Evolutionary conservation across 2,797 vertebrate species (phyloP), one percentile per base, ranked within the genome.

Genomic region (Characodon lateralis): DNA sequence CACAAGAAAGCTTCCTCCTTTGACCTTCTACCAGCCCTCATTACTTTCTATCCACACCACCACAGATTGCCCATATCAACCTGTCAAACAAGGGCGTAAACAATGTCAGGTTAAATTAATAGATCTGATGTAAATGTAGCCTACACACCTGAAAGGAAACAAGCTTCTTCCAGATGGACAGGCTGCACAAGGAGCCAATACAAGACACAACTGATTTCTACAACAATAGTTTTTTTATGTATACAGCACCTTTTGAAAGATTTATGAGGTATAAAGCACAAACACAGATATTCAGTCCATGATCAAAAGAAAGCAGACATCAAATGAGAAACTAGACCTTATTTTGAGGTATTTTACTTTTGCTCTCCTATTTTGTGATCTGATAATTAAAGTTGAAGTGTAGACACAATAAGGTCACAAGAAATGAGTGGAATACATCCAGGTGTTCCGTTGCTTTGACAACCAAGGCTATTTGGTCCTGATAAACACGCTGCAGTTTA

Each of bases 401-500:
- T n/a, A 81, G 74, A 48, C 26, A 63, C 20, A 35, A 35, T 50
- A 31, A 35, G 26, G 26, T 63, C 43, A 63, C 12, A 41, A 24
- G 46, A 56, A 78, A 48, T 71, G 72, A 83, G 75, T 74, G 72
- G 77, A 83, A 86, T 51, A 63, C 56, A 58, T 84, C 80, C 84
- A 82, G 81, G 71, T 35, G 5, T 65, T 73, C 87, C 4, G 6
- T 12, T 35, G 77, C 83, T 85, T 84, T 68, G 72, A 87, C 35
- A 87, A 73, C 1, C 46, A 73, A 71, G 72, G 80, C 78, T 87
- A 90, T 91, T 79, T 89, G 77, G 76, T 59, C 20, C 79, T 71
- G 92, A 94, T 91, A 92, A 91, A 93, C 87, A 91, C 77, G 87
- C 84, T 76, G 73, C 61, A 87, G 91, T 90, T 92, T 92, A 92